Evolutionary conservation across 2,113 vertebrate species (phyloP), one percentile per base, ranked within the genome.

Genomic region (Dolichallabes microphthalmus): DNA sequence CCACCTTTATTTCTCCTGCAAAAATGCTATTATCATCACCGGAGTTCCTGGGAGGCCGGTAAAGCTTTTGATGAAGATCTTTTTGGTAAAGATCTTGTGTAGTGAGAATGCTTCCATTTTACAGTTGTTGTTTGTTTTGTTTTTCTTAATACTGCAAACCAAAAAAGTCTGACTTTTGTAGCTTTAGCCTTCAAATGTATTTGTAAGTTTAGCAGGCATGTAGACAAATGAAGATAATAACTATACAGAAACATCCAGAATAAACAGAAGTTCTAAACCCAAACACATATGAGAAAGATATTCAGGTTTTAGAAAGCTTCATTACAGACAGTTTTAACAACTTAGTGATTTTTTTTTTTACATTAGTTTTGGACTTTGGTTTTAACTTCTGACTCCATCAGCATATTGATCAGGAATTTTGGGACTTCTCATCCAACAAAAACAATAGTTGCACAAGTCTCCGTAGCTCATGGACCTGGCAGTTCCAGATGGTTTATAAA

Each of bases 371-470:
- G 0, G 45, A 8, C 45, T 45, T 45, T 45, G 6, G 14, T n/a
- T 55, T 3, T 11, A 19, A 82, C 32, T 53, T 66, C 69, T 83
- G 68, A 86, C 69, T 27, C n/a, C 39, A 66, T 64, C 58, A 58
- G 39, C 50, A 50, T 35, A 32, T 68, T 35, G 32, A 35, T 35
- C n/a, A n/a, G 32, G 32, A 35, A 35, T 35, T 35, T 35, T 39
- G 64, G 35, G 39, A 64, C 52, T 81, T n/a, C 14, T 61, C 58
- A 78, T 66, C 11, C 78, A 78, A 32, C 22, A 53, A 61, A 32
- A 88, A 89, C 82, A 86, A 55, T 85, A 25, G 83, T 89, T 88
- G 80, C 85, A 45, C 89, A 89, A 89, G 52, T 66, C 66, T 75
- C 58, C 27, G 20, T 83, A 55, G 11, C 69, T 64, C 39, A 55